phyloP scores from a whole-genome alignment of 2,888 invertebrate genomes.

The Mesorhabditis belari region DNA sequence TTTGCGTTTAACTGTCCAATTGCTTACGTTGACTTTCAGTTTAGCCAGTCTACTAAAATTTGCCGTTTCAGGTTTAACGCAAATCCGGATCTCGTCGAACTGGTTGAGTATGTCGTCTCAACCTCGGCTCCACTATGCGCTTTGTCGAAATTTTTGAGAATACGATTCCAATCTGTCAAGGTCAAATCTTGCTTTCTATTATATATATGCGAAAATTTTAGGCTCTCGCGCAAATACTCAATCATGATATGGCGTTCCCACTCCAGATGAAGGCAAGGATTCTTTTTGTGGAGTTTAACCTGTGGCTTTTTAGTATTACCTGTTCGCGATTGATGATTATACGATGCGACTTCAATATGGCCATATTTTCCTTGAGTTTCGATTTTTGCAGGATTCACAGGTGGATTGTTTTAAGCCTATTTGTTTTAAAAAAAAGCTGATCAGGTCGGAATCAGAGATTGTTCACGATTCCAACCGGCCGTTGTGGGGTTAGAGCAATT shows the following conservation, averaged over 20 bases:
- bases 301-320: slow-evolving; percentile 18
- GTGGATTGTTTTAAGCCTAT: not conserved
- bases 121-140: slow-evolving; percentile 23
- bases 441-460: slow-evolving; percentile 25
- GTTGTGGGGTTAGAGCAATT: slow-evolving; percentile 28
- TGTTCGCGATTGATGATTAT: slow-evolving; percentile 22
- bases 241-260: slow-evolving; percentile 21
- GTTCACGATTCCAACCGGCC: slow-evolving; percentile 12
- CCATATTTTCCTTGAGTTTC: slow-evolving; percentile 32
- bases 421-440: not conserved
- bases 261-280: slow-evolving; percentile 19
- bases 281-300: not conserved
- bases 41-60: not conserved
- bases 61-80: slow-evolving; percentile 13
- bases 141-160: slow-evolving; percentile 26
- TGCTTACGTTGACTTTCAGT: not conserved
- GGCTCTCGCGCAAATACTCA: slow-evolving; percentile 20
- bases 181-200: slow-evolving; percentile 7
- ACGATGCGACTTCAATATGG: slow-evolving; percentile 34
- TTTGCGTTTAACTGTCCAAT: not conserved
- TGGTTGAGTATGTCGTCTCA: slow-evolving; percentile 32
- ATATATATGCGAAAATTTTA: not conserved
- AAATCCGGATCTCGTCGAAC: slow-evolving; percentile 27
- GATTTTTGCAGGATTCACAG: slow-evolving; percentile 22
- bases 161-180: slow-evolving; percentile 19